Evolutionary conservation across 1,140 invertebrate genomes (phyloP).

Genomic region (Calycopis cecrops): DNA sequence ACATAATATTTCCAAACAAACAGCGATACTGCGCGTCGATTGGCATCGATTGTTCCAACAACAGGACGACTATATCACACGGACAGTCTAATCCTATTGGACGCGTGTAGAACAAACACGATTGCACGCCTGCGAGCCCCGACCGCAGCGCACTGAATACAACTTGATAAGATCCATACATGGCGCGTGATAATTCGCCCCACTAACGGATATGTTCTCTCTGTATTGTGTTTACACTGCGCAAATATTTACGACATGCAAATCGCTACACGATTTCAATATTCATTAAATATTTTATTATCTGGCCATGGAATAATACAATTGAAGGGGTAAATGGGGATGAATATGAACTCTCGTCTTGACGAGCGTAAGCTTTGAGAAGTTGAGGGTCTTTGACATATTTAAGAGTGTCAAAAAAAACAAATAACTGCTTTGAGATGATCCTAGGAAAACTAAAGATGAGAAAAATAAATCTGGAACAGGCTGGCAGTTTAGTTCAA

Average conservation of each 20-base stretch:
- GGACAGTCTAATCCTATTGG: slow-evolving; percentile 25
- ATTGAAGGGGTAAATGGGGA: too few relatives aligned
- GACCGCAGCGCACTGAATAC: slow-evolving; percentile 31
- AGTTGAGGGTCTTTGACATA: too few relatives aligned
- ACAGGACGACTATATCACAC: slow-evolving; percentile 18
- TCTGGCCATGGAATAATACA: too few relatives aligned
- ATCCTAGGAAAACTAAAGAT: too few relatives aligned
- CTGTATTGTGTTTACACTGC: slow-evolving; percentile 42
- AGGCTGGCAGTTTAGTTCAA: too few relatives aligned
- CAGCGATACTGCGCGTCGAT: slow-evolving; percentile 15
- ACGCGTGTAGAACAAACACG: slow-evolving; percentile 32
- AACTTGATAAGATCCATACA: slow-evolving; percentile 27
- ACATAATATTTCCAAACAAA: slow-evolving; percentile 2
- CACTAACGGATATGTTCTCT: slow-evolving; percentile 30
- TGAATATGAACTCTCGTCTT: too few relatives aligned
- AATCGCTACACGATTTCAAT: slow-evolving; percentile 4
- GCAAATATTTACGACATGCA: slow-evolving; percentile 5
- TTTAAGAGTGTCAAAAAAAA: too few relatives aligned
- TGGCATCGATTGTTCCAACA: slow-evolving; percentile 8
- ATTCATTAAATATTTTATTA: background rate
- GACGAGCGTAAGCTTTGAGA: too few relatives aligned
- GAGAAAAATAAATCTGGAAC: too few relatives aligned
- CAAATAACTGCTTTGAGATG: too few relatives aligned
- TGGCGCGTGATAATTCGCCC: slow-evolving; percentile 32
- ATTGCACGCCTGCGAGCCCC: slow-evolving; percentile 25